Evolutionary conservation across 2,113 vertebrate genomes (phyloP).

Genomic region (Tricholaema leucomelas): DNA sequence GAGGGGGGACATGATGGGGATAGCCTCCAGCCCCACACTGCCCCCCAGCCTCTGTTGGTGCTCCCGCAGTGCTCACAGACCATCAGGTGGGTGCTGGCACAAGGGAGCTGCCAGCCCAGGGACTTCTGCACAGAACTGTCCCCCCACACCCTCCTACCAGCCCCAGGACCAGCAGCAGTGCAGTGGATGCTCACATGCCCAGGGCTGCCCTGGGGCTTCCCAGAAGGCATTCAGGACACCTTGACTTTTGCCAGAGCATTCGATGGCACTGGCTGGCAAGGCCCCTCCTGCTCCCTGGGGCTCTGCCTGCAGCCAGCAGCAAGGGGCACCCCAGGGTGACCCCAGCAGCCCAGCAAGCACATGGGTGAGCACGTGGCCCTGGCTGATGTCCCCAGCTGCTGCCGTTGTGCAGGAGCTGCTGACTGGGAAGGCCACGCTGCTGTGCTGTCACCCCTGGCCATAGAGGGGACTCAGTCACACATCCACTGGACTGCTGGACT

Average conservation of each 20-base stretch:
- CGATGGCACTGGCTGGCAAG: not conserved
- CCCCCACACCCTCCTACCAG: not conserved
- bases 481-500: not conserved
- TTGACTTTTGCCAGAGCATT: not conserved
- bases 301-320: not conserved
- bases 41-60: accelerated
- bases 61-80: not conserved
- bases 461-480: not conserved
- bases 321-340: slow-evolving; percentile 60
- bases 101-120: not conserved
- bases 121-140: not conserved
- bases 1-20: accelerated
- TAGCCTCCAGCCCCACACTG: not conserved
- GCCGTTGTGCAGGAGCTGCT: not conserved
- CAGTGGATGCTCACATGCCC: accelerated
- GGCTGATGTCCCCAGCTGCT: slow-evolving; percentile 15
- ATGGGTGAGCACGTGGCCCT: slow-evolving; percentile 17
- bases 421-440: not conserved
- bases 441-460: not conserved
- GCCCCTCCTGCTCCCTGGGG: not conserved
- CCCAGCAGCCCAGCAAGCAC: not conserved
- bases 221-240: slow-evolving; percentile 3
- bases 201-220: not conserved
- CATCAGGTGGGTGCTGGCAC: not conserved
- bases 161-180: not conserved